These are phyloP conservation scores for Orestias chungarensis DNA, from an alignment of 2,797 vertebrate species.

Conservation along the genomic window DNA sequence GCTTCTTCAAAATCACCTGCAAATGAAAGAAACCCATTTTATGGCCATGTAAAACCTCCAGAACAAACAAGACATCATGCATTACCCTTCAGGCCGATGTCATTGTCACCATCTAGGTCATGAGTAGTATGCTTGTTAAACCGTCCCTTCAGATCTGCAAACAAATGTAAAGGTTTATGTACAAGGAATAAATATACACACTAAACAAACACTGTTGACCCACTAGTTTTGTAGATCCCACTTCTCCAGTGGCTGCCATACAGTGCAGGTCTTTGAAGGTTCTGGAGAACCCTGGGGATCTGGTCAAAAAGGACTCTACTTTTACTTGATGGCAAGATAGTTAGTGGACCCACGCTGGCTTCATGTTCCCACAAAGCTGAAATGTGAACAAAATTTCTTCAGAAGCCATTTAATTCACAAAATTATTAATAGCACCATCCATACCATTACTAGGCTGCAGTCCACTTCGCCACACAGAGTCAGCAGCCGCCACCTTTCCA, in stretches of 20 bases:
- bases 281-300: conserved; percentile 27
- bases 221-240: conserved; percentile 22
- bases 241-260: conserved; percentile 70
- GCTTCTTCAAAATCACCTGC: conserved; percentile 2
- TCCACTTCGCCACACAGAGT: conserved; percentile 25
- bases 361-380: conserved; percentile 55
- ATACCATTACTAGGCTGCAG: conserved; percentile 19
- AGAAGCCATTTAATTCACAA: not conserved
- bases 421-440: not conserved
- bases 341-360: conserved; percentile 58
- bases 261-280: conserved; percentile 19
- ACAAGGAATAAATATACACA: not conserved
- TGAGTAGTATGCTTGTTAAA: conserved; percentile 14
- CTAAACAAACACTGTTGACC: not conserved
- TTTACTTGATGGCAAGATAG: conserved; percentile 49
- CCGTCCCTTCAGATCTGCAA: conserved; percentile 27
- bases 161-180: no score
- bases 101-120: not conserved
- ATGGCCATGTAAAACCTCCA: fast-evolving
- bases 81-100: not conserved
- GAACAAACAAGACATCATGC: not conserved
- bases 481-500: conserved; percentile 1
- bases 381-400: not conserved
- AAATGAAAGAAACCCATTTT: not conserved
- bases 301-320: conserved; percentile 30